These are phyloP conservation scores for Coremacera marginata DNA, from an alignment of 2,888 invertebrate species.

Conservation along the genomic window DNA sequence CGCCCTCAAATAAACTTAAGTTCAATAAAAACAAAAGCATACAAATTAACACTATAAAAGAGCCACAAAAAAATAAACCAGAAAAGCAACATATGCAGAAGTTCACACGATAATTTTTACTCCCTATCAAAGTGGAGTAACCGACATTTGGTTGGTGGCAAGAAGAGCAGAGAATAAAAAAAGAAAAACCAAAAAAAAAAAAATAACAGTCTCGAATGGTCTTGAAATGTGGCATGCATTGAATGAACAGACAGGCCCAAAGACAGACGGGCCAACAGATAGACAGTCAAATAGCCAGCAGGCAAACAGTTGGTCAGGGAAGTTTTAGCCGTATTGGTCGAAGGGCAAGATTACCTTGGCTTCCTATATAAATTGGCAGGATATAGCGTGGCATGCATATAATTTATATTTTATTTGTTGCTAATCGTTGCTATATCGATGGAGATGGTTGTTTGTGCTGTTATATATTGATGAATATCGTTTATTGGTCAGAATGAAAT, in stretches of 20 bases:
- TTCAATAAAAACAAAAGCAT: slow-evolving; percentile 11
- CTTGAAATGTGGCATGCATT: slow-evolving; percentile 13
- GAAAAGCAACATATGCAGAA: slow-evolving; percentile 37
- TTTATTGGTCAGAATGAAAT: too few species aligned
- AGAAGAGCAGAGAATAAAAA: background rate
- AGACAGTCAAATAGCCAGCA: slow-evolving; percentile 30
- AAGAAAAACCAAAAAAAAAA: background rate
- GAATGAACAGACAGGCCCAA: slow-evolving; percentile 1
- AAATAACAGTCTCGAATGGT: slow-evolving; percentile 3
- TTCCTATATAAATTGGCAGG: slow-evolving; percentile 23
- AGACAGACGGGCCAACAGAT: slow-evolving; percentile 30
- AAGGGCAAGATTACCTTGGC: background rate
- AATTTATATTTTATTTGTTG: slow-evolving; percentile 35
- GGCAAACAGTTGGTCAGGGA: slow-evolving; percentile 12
- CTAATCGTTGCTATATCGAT: slow-evolving; percentile 31
- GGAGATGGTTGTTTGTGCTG: background rate
- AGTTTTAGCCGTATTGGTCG: background rate
- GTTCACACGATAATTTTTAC: slow-evolving; percentile 42
- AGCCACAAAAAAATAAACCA: background rate
- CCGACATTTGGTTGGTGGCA: slow-evolving; percentile 31
- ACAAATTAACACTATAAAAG: slow-evolving; percentile 7
- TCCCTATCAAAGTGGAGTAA: slow-evolving; percentile 34
- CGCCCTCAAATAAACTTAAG: background rate
- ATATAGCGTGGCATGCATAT: slow-evolving; percentile 28
- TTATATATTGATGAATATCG: background rate